Conservation (phyloP, 2,888 invertebrate species). For the Chalcis sispes region DNA sequence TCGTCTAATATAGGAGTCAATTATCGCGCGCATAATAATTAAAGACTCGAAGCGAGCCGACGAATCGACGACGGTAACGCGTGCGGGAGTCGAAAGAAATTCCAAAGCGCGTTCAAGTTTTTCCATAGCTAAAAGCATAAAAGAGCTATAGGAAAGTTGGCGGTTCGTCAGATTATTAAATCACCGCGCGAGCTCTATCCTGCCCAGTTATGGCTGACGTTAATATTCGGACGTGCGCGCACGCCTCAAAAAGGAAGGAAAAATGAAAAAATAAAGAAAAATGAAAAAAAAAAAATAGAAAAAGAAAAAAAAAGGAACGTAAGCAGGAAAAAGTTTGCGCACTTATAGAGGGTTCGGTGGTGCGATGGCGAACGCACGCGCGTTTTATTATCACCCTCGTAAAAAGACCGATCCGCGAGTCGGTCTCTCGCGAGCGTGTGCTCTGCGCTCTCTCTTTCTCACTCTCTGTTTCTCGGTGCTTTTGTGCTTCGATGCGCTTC, state of each 20-base stretch:
- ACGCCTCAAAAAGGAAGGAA: slow-evolving; percentile 6
- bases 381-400: slow-evolving; percentile 55
- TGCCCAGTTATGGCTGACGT: slow-evolving; percentile 13
- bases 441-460: too few species aligned
- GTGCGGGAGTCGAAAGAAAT: slow-evolving; percentile 22
- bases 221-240: slow-evolving; percentile 38
- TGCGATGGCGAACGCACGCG: slow-evolving; percentile 5
- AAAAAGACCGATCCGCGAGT: slow-evolving; percentile 40
- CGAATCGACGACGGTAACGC: slow-evolving; percentile 17
- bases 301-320: too few species aligned
- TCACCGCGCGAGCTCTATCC: slow-evolving; percentile 21
- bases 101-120: slow-evolving; percentile 45
- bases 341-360: not conserved
- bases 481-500: slow-evolving; percentile 5
- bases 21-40: slow-evolving; percentile 45
- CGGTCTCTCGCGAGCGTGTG: slow-evolving; percentile 12
- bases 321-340: too few species aligned
- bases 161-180: slow-evolving; percentile 53
- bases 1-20: slow-evolving; percentile 36
- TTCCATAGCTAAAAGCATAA: slow-evolving; percentile 36
- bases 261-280: slow-evolving; percentile 13
- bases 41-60: not conserved
- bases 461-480: not conserved
- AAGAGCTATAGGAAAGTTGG: slow-evolving; percentile 53
- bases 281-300: too few species aligned